Evolutionary conservation across 2,797 vertebrate genomes (phyloP), one percentile per base, ranked within the genome.

Genomic region (Erpetoichthys calabaricus): DNA sequence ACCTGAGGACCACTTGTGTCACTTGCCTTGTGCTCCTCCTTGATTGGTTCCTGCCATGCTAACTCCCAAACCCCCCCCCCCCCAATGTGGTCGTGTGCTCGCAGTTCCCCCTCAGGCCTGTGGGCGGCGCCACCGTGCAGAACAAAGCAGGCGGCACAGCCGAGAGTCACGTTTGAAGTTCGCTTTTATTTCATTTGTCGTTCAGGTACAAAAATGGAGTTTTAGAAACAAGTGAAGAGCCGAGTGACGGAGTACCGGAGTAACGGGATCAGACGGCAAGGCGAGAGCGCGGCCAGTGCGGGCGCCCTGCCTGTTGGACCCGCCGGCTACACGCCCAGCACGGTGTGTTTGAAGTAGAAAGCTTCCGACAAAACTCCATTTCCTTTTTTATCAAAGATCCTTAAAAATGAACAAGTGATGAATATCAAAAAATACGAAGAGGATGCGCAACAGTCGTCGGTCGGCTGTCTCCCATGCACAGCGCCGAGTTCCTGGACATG

Each of bases 121-220:
- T 47, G 2, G 5, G 46, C 46, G 46, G 6, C 46, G 46, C 46
- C 46, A 47, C 6, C 47, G 7, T 49, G n/a, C 47, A 49, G 25
- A 25, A 25, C 25, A 25, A 25, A 25, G 25, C 50, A 51, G 50
- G 5, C 41, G 3, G 8, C 50, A 25, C 5, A 8, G 50, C 50
- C 3, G 50, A 51, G 8, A 51, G 5, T 8, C 8, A 53, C 59
- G 55, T 5, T 47, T 58, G 57, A 52, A 58, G 45, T 41, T 51
- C 53, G 72, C 68, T 5, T 4, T 63, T 64, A 63, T 82, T 91
- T 76, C 88, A 91, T 92, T 97, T 91, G 25, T 89, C 89, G 90
- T 91, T 87, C 88, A 94, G 96, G 87, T 86, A 87, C 82, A 91
- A 97, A 97, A 98, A 97, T 83, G 82, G 89, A 78, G 91, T 85